phyloP scores from a whole-genome alignment of 2,113 vertebrate species.

The Raphicerus campestris region DNA sequence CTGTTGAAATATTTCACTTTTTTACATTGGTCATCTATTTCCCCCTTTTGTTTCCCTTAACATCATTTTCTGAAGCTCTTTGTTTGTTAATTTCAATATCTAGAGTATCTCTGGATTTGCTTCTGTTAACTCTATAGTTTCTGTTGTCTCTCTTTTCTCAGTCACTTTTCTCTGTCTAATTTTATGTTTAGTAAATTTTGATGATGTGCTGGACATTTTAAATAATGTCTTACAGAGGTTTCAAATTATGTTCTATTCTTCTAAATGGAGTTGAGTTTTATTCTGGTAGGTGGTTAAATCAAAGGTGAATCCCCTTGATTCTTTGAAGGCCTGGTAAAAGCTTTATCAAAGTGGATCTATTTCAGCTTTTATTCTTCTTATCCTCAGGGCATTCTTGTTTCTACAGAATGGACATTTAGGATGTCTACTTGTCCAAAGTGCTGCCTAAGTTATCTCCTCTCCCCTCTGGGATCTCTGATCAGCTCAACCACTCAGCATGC shows the following conservation, averaged over 20 bases:
- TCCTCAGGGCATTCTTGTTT: neutral
- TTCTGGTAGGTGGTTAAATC: neutral
- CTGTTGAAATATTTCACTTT: neutral
- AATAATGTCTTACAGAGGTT: neutral
- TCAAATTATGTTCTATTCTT: neutral
- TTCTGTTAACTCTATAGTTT: neutral
- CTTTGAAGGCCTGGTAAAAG: neutral
- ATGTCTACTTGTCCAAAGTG: neutral
- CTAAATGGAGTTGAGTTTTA: neutral
- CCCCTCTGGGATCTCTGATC: neutral
- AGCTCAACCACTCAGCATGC: neutral
- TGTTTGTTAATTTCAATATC: neutral
- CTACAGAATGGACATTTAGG: neutral
- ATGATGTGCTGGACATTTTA: neutral
- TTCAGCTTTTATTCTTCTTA: neutral
- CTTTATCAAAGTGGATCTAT: neutral
- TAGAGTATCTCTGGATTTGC: neutral
- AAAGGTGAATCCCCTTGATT: neutral
- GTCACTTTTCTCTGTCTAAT: neutral
- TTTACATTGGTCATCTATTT: neutral
- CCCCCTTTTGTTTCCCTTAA: neutral
- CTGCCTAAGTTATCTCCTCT: neutral
- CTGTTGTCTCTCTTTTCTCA: neutral
- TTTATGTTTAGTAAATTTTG: conserved; percentile 30
- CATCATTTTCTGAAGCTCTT: neutral